Percentiles rank a stretch among this genome's conserved stretches.
Evolutionary conservation across 2,113 vertebrate species (phyloP).

Genomic region (Dasypus novemcinctus): DNA sequence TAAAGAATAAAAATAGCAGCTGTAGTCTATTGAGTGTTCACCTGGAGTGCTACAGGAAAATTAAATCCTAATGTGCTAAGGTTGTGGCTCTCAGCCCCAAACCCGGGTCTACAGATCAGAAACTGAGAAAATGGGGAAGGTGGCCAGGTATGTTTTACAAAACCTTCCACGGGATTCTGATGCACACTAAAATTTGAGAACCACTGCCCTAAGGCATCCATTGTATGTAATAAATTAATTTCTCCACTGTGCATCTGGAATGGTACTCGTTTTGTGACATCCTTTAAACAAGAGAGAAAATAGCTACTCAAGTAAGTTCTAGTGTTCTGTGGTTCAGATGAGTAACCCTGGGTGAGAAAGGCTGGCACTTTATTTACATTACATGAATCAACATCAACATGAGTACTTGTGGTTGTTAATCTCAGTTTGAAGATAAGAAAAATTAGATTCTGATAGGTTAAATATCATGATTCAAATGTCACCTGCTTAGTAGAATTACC

Average conservation of each 20-base stretch:
- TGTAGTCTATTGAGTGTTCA: not conserved
- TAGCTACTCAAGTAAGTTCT: not conserved
- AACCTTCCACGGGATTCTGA: not conserved
- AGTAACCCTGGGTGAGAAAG: not conserved
- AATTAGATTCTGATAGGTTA: not conserved
- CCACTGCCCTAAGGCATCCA: not conserved
- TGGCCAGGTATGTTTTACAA: not conserved
- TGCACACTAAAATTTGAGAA: not conserved
- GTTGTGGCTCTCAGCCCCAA: not conserved
- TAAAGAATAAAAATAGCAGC: not conserved
- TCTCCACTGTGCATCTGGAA: not conserved
- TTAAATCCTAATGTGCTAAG: not conserved
- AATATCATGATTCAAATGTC: not conserved
- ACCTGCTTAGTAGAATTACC: not conserved
- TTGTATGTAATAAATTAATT: not conserved
- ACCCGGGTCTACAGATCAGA: not conserved
- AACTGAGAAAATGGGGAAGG: not conserved
- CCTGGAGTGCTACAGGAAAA: not conserved
- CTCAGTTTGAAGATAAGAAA: not conserved
- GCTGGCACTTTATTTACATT: not conserved
- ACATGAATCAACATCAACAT: not conserved
- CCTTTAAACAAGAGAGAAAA: not conserved
- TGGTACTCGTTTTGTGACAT: not conserved
- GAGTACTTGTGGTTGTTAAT: not conserved
- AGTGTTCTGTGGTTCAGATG: not conserved